phyloP scores from a whole-genome alignment of 2,113 vertebrate species.

The Apteryx mantelli region DNA sequence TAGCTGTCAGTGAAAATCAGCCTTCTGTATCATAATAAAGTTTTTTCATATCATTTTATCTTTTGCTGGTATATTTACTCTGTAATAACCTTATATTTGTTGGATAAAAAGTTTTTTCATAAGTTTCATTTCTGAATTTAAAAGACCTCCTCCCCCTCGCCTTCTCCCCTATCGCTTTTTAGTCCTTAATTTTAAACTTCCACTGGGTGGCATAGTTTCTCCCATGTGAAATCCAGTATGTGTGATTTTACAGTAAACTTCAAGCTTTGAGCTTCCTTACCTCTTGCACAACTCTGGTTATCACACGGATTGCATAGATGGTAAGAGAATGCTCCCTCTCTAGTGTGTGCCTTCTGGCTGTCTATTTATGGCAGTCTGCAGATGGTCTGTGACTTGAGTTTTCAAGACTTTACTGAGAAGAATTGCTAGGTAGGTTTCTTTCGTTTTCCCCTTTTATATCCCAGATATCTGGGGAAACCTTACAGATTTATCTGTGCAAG shows the following conservation, averaged over 20 bases:
- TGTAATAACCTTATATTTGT: neutral
- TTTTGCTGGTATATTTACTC: neutral
- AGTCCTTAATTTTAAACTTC: neutral
- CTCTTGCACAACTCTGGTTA: neutral
- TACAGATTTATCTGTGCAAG: neutral
- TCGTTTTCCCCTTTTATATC: neutral
- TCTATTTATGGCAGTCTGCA: neutral
- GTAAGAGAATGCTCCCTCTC: neutral
- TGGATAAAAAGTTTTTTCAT: neutral
- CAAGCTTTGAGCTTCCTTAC: neutral
- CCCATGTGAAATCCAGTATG: neutral
- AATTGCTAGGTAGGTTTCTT: conserved; percentile 1
- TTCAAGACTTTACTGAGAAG: neutral
- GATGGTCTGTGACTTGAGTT: neutral
- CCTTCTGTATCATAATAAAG: neutral
- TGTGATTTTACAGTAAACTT: neutral
- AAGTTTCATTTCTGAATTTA: neutral
- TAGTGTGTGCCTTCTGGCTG: neutral
- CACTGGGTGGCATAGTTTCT: conserved; percentile 60
- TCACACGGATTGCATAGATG: neutral
- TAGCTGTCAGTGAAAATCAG: neutral
- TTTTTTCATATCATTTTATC: neutral
- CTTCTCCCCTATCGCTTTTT: neutral
- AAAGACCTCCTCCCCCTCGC: neutral
- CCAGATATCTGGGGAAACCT: neutral